Conservation (phyloP, 2,113 vertebrate species). For the Eira barbara region DNA sequence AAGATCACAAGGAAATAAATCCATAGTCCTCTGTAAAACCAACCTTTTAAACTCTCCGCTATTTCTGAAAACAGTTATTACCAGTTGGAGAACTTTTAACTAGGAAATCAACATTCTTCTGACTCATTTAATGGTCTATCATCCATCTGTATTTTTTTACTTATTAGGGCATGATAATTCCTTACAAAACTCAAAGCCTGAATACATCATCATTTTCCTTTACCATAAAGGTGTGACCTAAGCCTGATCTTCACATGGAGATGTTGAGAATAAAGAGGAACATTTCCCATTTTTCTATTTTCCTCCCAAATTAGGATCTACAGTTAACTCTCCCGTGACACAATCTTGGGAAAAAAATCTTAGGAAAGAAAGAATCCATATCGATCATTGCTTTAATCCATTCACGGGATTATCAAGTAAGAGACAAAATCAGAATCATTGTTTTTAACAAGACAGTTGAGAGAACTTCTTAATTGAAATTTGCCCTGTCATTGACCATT, state of each 20-base stretch:
- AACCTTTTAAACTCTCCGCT: neutral
- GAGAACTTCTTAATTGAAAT: neutral
- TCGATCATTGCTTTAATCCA: neutral
- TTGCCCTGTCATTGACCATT: neutral
- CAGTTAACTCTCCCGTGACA: neutral
- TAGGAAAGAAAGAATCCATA: neutral
- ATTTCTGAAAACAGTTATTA: constrained; percentile 53
- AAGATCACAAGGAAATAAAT: constrained; percentile 33
- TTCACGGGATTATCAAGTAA: neutral
- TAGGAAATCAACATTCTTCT: constrained; percentile 60
- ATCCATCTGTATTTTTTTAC: constrained; percentile 1
- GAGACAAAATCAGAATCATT: neutral
- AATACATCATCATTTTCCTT: neutral
- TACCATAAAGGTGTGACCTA: neutral
- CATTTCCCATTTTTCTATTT: neutral
- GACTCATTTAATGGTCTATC: constrained; percentile 14
- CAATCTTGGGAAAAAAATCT: neutral
- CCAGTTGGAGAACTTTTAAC: constrained; percentile 33
- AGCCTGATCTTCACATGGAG: neutral
- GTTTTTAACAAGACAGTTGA: neutral
- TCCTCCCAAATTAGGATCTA: neutral
- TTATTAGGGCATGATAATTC: constrained; percentile 27
- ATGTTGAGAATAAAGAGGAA: neutral
- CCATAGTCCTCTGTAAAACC: constrained; percentile 22
- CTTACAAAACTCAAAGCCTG: constrained; percentile 7